phyloP scores from a whole-genome alignment of 2,797 vertebrate species.

The Pelobates cultripes region DNA sequence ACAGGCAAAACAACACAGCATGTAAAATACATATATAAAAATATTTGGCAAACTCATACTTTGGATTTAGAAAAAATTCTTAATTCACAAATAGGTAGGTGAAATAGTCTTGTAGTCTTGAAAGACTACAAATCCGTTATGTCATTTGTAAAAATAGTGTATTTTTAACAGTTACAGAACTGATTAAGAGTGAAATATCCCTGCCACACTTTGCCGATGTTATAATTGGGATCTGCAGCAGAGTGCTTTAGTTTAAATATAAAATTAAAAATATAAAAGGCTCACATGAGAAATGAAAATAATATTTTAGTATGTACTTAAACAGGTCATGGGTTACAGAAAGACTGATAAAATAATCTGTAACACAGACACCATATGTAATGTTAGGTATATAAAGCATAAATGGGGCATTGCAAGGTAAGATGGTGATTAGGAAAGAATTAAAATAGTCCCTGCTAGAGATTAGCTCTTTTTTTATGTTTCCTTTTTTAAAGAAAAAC shows the following conservation, averaged over 20 bases:
- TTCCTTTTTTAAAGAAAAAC: constrained; percentile 11
- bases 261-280: constrained; percentile 45
- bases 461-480: constrained; percentile 30
- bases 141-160: constrained; percentile 23
- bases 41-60: too few relatives aligned
- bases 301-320: constrained; percentile 53
- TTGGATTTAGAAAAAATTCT: too few relatives aligned
- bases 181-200: constrained; percentile 15
- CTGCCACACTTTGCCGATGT: constrained; percentile 23
- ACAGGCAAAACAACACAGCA: not conserved
- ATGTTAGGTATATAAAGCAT: not conserved
- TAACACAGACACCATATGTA: constrained; percentile 47
- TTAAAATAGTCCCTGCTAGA: constrained; percentile 38
- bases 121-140: constrained; percentile 4
- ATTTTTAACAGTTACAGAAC: constrained; percentile 1
- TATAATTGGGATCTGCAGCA: constrained; percentile 40
- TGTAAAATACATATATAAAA: not conserved
- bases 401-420: constrained; percentile 31
- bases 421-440: constrained; percentile 50
- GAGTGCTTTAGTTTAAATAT: constrained; percentile 32
- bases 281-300: constrained; percentile 53
- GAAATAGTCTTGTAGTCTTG: not conserved
- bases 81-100: too few relatives aligned
- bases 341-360: constrained; percentile 40
- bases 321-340: constrained; percentile 32